These are phyloP conservation scores for Perca flavescens DNA, from an alignment of 2,113 vertebrate genomes.

Conservation along the genomic window DNA sequence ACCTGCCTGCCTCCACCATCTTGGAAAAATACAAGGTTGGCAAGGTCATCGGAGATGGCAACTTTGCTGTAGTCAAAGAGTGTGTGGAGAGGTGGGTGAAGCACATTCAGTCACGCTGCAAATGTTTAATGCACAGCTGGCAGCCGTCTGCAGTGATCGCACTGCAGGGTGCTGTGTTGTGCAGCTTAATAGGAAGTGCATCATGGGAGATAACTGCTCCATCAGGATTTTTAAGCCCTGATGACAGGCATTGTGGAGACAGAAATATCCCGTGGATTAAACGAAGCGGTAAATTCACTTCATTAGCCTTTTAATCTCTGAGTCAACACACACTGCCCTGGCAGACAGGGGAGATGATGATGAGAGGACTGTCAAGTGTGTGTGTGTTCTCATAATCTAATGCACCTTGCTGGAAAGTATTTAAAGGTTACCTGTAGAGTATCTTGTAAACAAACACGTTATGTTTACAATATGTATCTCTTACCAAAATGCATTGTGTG, in stretches of 20 bases:
- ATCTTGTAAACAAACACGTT: constrained; percentile 9
- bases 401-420: constrained; percentile 7
- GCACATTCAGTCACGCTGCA: neutral
- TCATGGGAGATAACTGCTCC: constrained; percentile 12
- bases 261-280: constrained; percentile 52
- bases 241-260: constrained; percentile 37
- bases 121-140: neutral
- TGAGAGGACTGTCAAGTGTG: constrained; percentile 10
- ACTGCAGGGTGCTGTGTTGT: neutral
- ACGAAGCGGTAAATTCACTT: constrained; percentile 52
- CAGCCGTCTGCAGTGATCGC: constrained; percentile 8
- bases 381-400: constrained; percentile 11
- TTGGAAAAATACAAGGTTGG: constrained; percentile 95
- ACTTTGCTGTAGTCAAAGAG: constrained; percentile 98
- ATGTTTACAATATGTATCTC: neutral
- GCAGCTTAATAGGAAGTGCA: constrained; percentile 5
- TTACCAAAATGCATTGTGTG: neutral
- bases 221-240: constrained; percentile 30
- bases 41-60: constrained; percentile 97
- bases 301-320: constrained; percentile 58
- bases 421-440: neutral
- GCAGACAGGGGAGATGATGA: constrained; percentile 5
- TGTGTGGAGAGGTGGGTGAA: constrained; percentile 91
- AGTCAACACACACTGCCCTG: constrained; percentile 32
- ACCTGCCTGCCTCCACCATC: constrained; percentile 84